Evolutionary conservation across 2,888 invertebrate genomes (phyloP).

Genomic region (Eueremaeus valkanovi): DNA sequence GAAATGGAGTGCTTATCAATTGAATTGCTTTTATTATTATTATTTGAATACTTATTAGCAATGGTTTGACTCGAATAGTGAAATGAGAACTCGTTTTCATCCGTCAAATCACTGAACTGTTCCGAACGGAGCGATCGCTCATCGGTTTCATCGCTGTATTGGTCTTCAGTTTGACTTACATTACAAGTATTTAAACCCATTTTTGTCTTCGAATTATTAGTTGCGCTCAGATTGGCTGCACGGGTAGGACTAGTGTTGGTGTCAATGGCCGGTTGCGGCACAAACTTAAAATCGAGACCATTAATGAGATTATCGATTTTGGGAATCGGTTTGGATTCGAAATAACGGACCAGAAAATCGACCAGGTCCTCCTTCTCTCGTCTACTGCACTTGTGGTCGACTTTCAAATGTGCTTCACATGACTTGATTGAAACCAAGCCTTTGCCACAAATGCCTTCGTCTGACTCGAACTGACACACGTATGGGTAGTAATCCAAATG

Average conservation of each 20-base stretch:
- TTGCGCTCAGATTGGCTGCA: no score
- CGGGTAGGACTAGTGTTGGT: no score
- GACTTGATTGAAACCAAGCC: background rate
- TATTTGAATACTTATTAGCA: no score
- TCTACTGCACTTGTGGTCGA: background rate
- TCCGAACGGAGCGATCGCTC: background rate
- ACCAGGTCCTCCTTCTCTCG: background rate
- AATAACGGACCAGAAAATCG: background rate
- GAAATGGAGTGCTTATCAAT: no score
- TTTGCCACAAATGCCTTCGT: background rate
- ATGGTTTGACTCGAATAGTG: background rate
- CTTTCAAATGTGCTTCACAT: background rate
- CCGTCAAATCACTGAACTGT: background rate
- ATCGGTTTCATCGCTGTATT: background rate
- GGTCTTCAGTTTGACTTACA: no score
- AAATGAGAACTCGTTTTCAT: background rate
- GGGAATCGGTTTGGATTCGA: background rate
- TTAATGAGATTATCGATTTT: background rate
- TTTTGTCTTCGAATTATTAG: no score
- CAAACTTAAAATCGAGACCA: background rate
- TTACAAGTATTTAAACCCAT: no score
- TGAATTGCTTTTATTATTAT: no score
- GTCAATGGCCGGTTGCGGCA: no score
- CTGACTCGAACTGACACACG: background rate
- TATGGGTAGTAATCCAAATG: slow-evolving; percentile 10